These are phyloP conservation scores for Tamias sibiricus DNA, from an alignment of 2,113 vertebrate species.

Conservation along the genomic window DNA sequence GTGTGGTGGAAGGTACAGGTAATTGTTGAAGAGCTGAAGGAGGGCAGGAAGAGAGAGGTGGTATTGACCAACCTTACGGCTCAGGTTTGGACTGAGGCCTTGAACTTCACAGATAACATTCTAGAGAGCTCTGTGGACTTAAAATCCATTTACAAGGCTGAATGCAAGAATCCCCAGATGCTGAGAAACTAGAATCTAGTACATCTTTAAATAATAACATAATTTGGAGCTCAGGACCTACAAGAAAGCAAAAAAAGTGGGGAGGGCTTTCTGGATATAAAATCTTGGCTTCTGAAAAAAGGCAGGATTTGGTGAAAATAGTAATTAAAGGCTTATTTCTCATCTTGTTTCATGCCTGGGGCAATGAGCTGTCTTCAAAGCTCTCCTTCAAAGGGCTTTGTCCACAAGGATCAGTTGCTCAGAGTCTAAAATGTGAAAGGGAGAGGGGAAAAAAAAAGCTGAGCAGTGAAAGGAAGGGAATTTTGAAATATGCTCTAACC, in stretches of 20 bases:
- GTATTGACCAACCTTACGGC: background rate
- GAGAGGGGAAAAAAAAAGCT: background rate
- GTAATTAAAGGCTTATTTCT: constrained; percentile 56
- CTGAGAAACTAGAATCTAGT: background rate
- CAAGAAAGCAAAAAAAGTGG: background rate
- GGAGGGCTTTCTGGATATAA: background rate
- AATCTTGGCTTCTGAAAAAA: constrained; percentile 55
- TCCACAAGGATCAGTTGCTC: constrained; percentile 35
- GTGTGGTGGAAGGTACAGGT: background rate
- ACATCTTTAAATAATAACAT: constrained; percentile 28
- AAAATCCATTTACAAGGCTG: background rate
- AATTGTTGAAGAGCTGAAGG: background rate
- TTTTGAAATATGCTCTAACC: background rate
- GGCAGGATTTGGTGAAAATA: constrained; percentile 49
- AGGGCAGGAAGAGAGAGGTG: background rate
- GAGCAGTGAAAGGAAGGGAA: background rate
- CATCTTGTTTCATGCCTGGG: constrained; percentile 39
- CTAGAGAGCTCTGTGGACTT: background rate
- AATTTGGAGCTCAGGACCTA: background rate
- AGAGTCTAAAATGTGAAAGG: constrained; percentile 14
- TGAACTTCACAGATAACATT: background rate
- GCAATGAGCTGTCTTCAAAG: constrained; percentile 42
- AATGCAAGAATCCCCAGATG: background rate
- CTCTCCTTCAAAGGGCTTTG: constrained; percentile 25
- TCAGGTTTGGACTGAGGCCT: background rate